Base-by-base conservation (phyloP, 2,888 invertebrate species). In the Macrophya alboannulata region DNA sequence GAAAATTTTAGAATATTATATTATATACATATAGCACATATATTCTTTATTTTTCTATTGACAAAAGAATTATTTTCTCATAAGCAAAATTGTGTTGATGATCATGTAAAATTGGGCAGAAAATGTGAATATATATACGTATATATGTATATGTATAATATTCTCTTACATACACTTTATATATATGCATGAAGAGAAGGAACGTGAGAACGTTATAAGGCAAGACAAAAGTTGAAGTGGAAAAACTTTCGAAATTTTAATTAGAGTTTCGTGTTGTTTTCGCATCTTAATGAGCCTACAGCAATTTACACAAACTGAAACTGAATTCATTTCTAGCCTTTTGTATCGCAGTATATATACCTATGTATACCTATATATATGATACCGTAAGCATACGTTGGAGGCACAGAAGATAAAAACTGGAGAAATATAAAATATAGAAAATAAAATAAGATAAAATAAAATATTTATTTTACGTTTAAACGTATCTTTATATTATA, bases 211-310 rank as follows among this genome's bases (percentile, higher is more conserved):
- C 81, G 81, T 1, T 43, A 43, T 43, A 43, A 62, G 21, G 43
- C 43, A 51, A 81, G 43, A 62, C 43, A 81, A 59, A 81, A 40
- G 62, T 62, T 62, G 25, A 40, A 43, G 81, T 62, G 59, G 55
- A 21, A 43, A 55, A 62, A 81, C 81, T 81, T 81, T 62, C 81
- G 62, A 81, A 81, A 81, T 81, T 81, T 62, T 81, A 81, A 81
- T 81, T 62, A 81, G 48, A 81, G 59, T 59, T 81, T 81, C 43
- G 37, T 62, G n/a, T 81, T 62, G 59, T 62, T 81, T 62, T 43
- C 40, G 43, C 81, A 25, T 81, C 43, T 12, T 81, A 81, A 81
- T 81, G n/a, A 59, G 12, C n/a, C 45, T 9, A 9, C 12, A 43
- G 40, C 21, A 62, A 81, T 51, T 43, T 21, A n/a, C 43, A 62